Evolutionary conservation across 2,113 vertebrate species (phyloP).

Genomic region (Chaetorhynchus papuensis): DNA sequence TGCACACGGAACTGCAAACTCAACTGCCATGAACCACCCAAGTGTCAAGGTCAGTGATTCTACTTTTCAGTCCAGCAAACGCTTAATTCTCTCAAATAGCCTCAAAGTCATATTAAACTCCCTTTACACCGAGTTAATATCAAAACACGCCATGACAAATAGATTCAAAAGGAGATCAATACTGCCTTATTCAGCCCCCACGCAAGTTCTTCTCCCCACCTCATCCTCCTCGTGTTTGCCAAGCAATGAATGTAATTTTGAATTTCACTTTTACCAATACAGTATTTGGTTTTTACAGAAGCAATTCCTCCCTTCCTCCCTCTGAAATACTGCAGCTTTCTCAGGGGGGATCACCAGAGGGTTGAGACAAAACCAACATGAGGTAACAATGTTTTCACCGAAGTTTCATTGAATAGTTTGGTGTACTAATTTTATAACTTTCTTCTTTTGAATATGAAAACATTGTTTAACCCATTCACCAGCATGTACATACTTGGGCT

Average conservation of each 20-base stretch:
- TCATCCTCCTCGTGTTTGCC: not conserved
- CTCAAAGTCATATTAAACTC: not conserved
- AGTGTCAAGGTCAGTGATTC: not conserved
- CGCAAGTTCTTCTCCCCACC: not conserved
- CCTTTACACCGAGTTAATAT: not conserved
- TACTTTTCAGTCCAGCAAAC: not conserved
- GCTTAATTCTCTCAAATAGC: not conserved
- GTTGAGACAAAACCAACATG: not conserved
- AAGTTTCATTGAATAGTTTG: not conserved
- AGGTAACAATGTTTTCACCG: not conserved
- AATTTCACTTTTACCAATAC: not conserved
- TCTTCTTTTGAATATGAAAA: not conserved
- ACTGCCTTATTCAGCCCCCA: not conserved
- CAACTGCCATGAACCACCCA: not conserved
- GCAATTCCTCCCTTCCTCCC: not conserved
- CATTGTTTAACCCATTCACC: slow-evolving; percentile 55
- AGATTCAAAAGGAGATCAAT: not conserved
- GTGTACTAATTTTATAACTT: not conserved
- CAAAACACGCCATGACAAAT: not conserved
- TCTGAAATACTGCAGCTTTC: not conserved
- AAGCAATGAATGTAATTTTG: not conserved
- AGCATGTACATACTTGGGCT: not conserved
- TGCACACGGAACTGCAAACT: not conserved
- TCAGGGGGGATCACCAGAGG: not conserved
- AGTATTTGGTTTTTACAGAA: not conserved